Evolutionary conservation across 2,888 invertebrate genomes (phyloP).

Genomic region (Lamellibrachia satsuma): DNA sequence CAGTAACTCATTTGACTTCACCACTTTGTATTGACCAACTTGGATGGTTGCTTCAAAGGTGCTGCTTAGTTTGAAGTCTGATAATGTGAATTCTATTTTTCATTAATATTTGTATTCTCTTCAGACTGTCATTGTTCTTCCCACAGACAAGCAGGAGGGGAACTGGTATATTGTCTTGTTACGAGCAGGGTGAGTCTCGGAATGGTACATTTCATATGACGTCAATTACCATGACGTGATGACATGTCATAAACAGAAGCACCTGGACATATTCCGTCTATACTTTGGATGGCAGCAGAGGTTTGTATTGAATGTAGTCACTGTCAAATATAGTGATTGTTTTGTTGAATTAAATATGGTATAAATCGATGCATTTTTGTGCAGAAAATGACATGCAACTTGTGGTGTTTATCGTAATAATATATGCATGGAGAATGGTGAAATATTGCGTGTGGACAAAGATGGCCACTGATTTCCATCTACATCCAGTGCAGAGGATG

Average conservation of each 20-base stretch:
- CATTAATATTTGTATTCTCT: not conserved
- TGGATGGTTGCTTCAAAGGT: not conserved
- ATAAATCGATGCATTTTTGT: not conserved
- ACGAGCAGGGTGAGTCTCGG: not conserved
- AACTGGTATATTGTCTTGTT: not conserved
- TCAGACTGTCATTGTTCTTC: not conserved
- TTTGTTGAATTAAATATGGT: not conserved
- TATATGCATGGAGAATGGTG: not conserved
- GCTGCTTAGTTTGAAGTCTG: not conserved
- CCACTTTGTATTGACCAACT: slow-evolving; percentile 8
- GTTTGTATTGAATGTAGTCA: not conserved
- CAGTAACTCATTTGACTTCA: not conserved
- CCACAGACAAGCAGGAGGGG: not conserved
- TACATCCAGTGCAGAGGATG: not conserved
- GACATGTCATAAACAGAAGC: not conserved
- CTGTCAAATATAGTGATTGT: not conserved
- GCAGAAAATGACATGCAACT: not conserved
- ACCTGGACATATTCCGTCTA: not conserved
- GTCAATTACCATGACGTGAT: not conserved
- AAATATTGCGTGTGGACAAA: not conserved
- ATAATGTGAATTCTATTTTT: not conserved
- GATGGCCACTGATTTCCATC: not conserved
- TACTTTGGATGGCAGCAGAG: slow-evolving; percentile 9
- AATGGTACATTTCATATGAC: not conserved
- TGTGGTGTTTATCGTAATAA: not conserved